Evolutionary conservation across 2,797 vertebrate species (phyloP).

Genomic region (Urophycis tenuis): DNA sequence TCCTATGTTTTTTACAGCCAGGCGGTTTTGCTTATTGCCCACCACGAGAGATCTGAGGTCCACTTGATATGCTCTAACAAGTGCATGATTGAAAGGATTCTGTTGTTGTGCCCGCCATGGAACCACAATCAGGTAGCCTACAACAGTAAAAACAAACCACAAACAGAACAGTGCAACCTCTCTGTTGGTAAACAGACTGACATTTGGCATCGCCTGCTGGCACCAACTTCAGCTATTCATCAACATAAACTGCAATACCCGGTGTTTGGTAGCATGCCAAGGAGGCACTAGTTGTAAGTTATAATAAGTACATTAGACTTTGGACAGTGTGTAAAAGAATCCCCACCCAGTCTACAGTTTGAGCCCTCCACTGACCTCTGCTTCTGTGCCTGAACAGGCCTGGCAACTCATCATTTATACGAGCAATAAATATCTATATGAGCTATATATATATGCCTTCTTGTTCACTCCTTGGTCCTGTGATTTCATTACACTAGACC

Average conservation of each 20-base stretch:
- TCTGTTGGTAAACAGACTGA: not conserved
- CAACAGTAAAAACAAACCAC: slow-evolving; percentile 1
- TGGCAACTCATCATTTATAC: not conserved
- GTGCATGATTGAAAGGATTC: slow-evolving; percentile 8
- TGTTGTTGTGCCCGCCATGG: slow-evolving; percentile 14
- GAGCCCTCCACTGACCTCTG: slow-evolving; percentile 1
- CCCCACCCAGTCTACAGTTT: slow-evolving; percentile 19
- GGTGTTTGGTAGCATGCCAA: not conserved
- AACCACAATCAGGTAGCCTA: not conserved
- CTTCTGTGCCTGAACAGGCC: not conserved
- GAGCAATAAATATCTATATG: not conserved
- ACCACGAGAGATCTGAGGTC: slow-evolving; percentile 27
- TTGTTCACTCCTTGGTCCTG: slow-evolving; percentile 31
- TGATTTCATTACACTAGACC: slow-evolving; percentile 49
- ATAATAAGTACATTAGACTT: not conserved
- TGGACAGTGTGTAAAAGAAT: slow-evolving; percentile 4
- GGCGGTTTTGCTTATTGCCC: slow-evolving; percentile 16
- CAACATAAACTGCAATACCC: not conserved
- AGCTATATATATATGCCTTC: slow-evolving; percentile 4
- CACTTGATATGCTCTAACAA: slow-evolving; percentile 16
- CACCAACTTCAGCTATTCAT: not conserved
- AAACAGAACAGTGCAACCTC: not conserved
- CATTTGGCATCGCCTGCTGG: not conserved
- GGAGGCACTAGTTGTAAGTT: not conserved
- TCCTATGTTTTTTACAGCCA: slow-evolving; percentile 9